phyloP scores from a whole-genome alignment of 2,797 vertebrate genomes.

The Amniataba percoides region DNA sequence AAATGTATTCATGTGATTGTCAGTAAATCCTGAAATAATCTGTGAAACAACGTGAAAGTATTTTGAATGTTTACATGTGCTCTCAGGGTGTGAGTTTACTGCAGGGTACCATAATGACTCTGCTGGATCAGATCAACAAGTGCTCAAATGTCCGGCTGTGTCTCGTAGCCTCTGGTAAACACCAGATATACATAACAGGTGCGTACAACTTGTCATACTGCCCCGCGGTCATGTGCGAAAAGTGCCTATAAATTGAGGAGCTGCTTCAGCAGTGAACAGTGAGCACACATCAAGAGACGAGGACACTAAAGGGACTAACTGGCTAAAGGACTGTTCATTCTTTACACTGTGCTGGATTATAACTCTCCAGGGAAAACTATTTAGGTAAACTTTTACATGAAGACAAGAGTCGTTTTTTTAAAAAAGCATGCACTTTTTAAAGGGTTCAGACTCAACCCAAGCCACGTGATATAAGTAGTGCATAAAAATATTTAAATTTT shows the following conservation, averaged over 20 bases:
- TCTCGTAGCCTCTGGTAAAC: conserved; percentile 68
- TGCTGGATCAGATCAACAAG: conserved; percentile 75
- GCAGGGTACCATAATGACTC: conserved; percentile 11
- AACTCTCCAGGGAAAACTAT: conserved; percentile 29
- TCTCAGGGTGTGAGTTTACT: background rate
- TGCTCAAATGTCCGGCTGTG: conserved; percentile 66
- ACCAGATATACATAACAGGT: conserved; percentile 74
- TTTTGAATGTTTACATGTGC: background rate
- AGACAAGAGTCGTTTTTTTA: background rate
- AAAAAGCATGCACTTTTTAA: background rate
- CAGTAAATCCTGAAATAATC: background rate
- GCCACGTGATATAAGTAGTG: background rate
- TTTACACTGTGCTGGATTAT: conserved; percentile 54
- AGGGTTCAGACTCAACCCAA: background rate
- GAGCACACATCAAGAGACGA: conserved; percentile 17
- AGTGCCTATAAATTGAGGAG: conserved; percentile 79
- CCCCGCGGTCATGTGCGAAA: conserved; percentile 56
- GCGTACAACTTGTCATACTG: conserved; percentile 53
- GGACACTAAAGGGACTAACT: conserved; percentile 44
- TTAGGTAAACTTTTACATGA: conserved; percentile 61
- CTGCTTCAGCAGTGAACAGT: conserved; percentile 38
- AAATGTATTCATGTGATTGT: background rate
- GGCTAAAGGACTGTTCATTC: conserved; percentile 44
- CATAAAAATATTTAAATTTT: background rate
- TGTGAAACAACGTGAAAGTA: background rate